Conservation (phyloP, 1,140 invertebrate genomes). For the Harpegnathos saltator region DNA sequence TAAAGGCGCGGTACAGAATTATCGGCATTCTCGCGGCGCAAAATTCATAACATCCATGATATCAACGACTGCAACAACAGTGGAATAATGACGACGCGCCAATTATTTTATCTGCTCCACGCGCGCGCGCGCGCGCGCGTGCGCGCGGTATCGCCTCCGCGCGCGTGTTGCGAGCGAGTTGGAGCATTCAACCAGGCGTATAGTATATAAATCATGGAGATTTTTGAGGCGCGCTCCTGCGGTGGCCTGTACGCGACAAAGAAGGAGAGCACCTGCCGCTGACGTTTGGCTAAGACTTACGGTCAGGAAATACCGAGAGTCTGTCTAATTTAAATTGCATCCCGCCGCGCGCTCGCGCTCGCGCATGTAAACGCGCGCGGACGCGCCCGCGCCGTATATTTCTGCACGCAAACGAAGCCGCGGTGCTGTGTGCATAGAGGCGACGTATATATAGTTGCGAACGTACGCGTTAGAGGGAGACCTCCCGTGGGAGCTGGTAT, state of each 20-base stretch:
- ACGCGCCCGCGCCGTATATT: slow-evolving; percentile 39
- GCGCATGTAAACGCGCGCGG: slow-evolving; percentile 33
- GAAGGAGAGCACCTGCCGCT: slow-evolving; percentile 68
- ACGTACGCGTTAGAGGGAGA: slow-evolving; percentile 26
- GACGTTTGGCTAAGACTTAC: slow-evolving; percentile 76
- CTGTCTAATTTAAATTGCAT: slow-evolving; percentile 80
- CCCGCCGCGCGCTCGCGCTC: slow-evolving; percentile 48
- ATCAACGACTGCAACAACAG: too few species aligned
- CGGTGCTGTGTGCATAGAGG: slow-evolving; percentile 7
- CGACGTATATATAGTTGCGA: not conserved
- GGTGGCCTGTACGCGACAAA: slow-evolving; percentile 47
- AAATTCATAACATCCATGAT: too few species aligned
- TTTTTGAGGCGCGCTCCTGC: slow-evolving; percentile 57
- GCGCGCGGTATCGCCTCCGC: not conserved
- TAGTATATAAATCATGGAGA: slow-evolving; percentile 62
- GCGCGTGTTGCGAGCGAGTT: not conserved
- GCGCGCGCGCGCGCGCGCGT: too few species aligned
- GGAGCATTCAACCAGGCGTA: slow-evolving; percentile 33
- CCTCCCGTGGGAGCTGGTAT: slow-evolving; percentile 48
- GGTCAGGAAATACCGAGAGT: slow-evolving; percentile 67
- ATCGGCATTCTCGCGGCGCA: not conserved
- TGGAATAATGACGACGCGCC: not conserved
- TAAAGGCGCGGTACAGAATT: not conserved
- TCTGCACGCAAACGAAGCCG: slow-evolving; percentile 59
- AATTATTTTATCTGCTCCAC: too few species aligned